phyloP scores from a whole-genome alignment of 1,140 invertebrate genomes.

The Dreissena rostriformis region DNA sequence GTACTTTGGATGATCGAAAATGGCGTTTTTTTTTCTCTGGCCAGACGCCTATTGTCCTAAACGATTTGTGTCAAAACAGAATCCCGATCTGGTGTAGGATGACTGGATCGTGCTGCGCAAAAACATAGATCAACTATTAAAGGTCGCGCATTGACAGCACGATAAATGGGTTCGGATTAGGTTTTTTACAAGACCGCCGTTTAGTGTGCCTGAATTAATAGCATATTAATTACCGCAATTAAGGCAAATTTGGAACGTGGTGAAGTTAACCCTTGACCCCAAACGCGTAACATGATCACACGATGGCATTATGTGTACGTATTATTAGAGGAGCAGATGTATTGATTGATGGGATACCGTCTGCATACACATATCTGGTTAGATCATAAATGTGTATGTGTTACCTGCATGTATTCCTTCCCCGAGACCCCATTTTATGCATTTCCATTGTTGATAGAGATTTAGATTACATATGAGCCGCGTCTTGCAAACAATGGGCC shows the following conservation, averaged over 20 bases:
- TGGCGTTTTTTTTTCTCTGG: background rate
- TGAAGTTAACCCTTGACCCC: slow-evolving; percentile 32
- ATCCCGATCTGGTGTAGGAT: slow-evolving; percentile 4
- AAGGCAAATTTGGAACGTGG: slow-evolving; percentile 14
- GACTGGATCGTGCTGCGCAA: slow-evolving; percentile 32
- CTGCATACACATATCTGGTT: no score
- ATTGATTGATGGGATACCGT: no score
- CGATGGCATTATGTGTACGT: background rate
- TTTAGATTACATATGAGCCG: no score
- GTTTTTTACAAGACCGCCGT: slow-evolving; percentile 12
- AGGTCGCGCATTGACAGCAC: slow-evolving; percentile 17
- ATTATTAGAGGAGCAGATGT: no score
- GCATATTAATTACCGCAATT: slow-evolving; percentile 50
- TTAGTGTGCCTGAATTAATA: slow-evolving; percentile 36
- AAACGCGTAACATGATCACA: background rate
- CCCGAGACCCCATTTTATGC: no score
- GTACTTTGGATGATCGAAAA: no score
- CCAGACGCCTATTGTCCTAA: slow-evolving; percentile 30
- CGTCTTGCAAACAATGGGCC: no score
- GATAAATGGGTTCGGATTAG: slow-evolving; percentile 24
- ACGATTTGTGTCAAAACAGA: slow-evolving; percentile 30
- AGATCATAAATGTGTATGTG: no score
- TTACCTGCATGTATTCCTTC: no score
- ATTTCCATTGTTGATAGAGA: no score
- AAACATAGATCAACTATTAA: slow-evolving; percentile 39